These are phyloP conservation scores for Caenorhabditis angaria DNA, from an alignment of 2,888 invertebrate species.

Conservation along the genomic window DNA sequence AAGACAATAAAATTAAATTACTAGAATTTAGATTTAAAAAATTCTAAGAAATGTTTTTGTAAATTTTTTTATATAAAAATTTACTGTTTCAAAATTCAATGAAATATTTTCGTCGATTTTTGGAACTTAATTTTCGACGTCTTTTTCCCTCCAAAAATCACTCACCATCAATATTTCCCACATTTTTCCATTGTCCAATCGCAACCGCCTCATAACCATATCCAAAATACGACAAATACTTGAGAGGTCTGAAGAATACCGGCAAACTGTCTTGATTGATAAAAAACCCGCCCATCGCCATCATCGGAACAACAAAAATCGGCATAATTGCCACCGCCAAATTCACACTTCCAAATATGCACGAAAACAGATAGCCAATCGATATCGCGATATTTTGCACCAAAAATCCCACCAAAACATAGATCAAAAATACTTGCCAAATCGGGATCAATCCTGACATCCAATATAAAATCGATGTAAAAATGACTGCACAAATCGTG, in stretches of 20 bases:
- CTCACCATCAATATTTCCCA: constrained; percentile 63
- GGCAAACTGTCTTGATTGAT: constrained; percentile 81
- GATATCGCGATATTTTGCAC: constrained; percentile 69
- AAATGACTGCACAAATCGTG: constrained; percentile 83
- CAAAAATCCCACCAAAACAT: constrained; percentile 74
- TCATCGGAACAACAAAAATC: constrained; percentile 89
- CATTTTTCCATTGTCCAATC: constrained; percentile 73
- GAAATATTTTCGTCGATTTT: background rate
- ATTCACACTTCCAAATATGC: constrained; percentile 81
- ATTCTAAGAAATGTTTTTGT: no score
- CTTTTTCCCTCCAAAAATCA: constrained; percentile 1
- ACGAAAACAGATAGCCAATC: constrained; percentile 83
- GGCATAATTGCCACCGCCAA: constrained; percentile 89
- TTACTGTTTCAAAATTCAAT: background rate
- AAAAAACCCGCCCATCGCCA: constrained; percentile 84
- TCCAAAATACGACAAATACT: constrained; percentile 73
- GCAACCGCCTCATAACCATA: constrained; percentile 73
- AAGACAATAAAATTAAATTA: no score
- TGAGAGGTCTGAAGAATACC: constrained; percentile 73
- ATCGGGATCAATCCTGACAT: constrained; percentile 81
- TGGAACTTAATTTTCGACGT: no score
- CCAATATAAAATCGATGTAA: constrained; percentile 86
- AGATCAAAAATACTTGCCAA: constrained; percentile 76
- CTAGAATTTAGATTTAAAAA: no score
- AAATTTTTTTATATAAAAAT: background rate